Base-by-base conservation (phyloP, 1,140 invertebrate species). In the Dreissena rostriformis region DNA sequence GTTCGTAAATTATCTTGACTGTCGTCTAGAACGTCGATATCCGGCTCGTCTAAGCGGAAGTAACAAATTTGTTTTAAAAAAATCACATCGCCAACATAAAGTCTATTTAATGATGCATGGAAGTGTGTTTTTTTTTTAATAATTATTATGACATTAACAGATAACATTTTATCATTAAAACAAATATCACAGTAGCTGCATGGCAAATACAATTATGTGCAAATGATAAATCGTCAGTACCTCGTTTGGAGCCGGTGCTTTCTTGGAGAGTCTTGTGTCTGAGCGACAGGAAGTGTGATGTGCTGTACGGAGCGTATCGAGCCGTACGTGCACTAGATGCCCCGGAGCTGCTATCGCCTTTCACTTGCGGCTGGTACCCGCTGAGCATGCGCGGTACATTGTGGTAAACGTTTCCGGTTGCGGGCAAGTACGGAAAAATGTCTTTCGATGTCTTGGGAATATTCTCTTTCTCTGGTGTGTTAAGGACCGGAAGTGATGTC, bases 391-490 rank as follows among this genome's bases (percentile, higher is more conserved):
- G 71, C 51, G 72, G 74, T 12, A 82, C 73, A 61, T 82, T 82
- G 49, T 82, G 80, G 49, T 71, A 66, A 19, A 82, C 61, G 75
- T 71, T 74, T 66, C 70, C 80, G 17, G 80, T 68, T 67, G 55
- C 80, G 19, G 80, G 80, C 2, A 82, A 49, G 22, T 67, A 71
- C 1, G 80, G 80, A 6, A 71, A 82, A 24, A 82, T 68, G 51
- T 24, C 53, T 22, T 28, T n/a, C 24, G 63, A 63, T 63, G 74
- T 82, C 29, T 74, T 24, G 15, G 55, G 63, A 24, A 65, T 29
- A 51, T 82, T 82, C 72, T 82, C 80, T 49, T 82, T 82, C 19
- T 82, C 80, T 6, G 80, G 80, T 19, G 74, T 84, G 15, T 39
- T 55, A 17, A 39, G 19, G 15, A 24, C 19, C 26, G 66, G 26